These are phyloP conservation scores for Astropecten irregularis DNA, from an alignment of 53 echinoderm and acorn worm genomes.

Conservation along the genomic window DNA sequence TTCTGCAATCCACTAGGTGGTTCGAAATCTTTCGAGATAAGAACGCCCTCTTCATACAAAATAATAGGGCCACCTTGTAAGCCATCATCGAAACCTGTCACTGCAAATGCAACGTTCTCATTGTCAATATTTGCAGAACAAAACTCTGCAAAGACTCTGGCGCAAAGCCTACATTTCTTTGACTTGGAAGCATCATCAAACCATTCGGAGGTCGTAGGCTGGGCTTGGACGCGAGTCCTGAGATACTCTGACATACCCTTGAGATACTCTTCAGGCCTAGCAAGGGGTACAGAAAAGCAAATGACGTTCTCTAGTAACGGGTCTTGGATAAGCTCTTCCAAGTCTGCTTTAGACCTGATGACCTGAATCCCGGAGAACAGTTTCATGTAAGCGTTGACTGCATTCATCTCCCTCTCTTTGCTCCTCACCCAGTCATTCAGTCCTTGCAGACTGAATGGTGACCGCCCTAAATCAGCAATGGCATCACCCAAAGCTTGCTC, in stretches of 20 bases:
- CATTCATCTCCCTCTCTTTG: constrained; percentile 39
- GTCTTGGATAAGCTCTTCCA: constrained; percentile 12
- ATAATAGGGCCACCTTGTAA: background rate
- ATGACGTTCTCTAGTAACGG: constrained; percentile 6
- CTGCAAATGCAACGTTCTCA: background rate
- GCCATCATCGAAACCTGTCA: constrained; percentile 21
- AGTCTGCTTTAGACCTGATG: constrained; percentile 12
- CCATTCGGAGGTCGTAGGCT: background rate
- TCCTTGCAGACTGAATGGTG: constrained; percentile 31
- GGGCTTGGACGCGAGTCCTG: background rate
- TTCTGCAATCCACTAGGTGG: constrained; percentile 50
- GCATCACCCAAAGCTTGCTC: constrained; percentile 33
- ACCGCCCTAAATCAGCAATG: background rate
- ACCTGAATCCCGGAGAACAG: constrained; percentile 1
- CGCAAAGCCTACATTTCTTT: background rate
- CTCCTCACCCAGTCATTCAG: constrained; percentile 30
- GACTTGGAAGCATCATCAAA: constrained; percentile 19
- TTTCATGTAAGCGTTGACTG: constrained; percentile 21
- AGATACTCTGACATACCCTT: constrained; percentile 1
- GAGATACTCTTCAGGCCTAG: background rate
- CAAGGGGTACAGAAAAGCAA: constrained; percentile 7
- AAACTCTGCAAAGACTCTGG: constrained; percentile 43
- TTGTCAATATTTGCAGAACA: constrained; percentile 10
- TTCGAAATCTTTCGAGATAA: constrained; percentile 31
- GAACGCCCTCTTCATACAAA: constrained; percentile 15